Evolutionary conservation across 2,113 vertebrate genomes (phyloP).

Genomic region (Chaetodon trifascialis): DNA sequence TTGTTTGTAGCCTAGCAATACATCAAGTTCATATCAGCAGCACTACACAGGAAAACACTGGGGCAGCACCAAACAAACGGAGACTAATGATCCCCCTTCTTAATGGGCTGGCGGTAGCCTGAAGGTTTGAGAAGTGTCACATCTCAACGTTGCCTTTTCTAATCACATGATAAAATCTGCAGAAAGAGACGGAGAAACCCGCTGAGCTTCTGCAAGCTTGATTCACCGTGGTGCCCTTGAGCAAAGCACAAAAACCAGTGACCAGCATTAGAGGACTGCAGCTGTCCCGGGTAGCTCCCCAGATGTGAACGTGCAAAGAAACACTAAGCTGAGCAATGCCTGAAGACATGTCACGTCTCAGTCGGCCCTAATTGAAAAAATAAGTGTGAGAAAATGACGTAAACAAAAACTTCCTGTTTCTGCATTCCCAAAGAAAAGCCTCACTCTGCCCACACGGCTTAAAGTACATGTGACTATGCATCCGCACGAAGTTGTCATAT

Average conservation of each 20-base stretch:
- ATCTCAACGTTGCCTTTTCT: constrained; percentile 23
- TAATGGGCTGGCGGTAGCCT: constrained; percentile 66
- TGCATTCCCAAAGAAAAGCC: constrained; percentile 16
- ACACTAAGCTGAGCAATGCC: constrained; percentile 13
- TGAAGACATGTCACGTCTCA: constrained; percentile 24
- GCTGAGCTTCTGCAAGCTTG: constrained; percentile 7
- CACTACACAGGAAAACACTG: constrained; percentile 60
- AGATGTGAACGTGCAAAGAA: neutral
- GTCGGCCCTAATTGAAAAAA: constrained; percentile 9
- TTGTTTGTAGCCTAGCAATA: constrained; percentile 77
- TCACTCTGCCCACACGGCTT: neutral
- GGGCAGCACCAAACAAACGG: constrained; percentile 75
- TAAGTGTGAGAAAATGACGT: constrained; percentile 30
- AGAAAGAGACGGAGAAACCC: constrained; percentile 13
- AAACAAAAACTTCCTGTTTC: constrained; percentile 29
- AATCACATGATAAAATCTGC: constrained; percentile 42
- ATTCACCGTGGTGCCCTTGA: neutral
- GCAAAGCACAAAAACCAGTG: constrained; percentile 21
- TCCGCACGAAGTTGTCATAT: constrained; percentile 49
- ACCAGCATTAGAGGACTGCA: neutral
- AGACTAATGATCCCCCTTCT: constrained; percentile 73
- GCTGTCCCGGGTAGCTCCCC: neutral
- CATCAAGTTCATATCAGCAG: constrained; percentile 77
- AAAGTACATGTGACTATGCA: constrained; percentile 53
- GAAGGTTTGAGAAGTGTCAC: constrained; percentile 46